Conservation (phyloP, 2,888 invertebrate genomes). For the Ectropis crepuscularia region DNA sequence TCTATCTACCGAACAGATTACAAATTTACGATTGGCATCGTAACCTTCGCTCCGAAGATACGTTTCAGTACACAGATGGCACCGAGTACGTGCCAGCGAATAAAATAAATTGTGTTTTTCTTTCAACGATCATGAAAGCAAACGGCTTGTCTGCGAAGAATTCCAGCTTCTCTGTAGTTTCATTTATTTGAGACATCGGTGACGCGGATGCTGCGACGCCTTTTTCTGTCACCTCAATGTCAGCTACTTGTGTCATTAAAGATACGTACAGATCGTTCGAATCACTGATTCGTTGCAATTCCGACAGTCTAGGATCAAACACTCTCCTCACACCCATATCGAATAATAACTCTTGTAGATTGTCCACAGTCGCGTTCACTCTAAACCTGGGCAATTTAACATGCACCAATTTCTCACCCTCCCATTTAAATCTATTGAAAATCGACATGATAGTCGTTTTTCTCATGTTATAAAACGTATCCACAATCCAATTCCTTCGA, state of each 20-base stretch:
- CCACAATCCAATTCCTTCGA: slow-evolving; percentile 45
- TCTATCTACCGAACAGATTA: background rate
- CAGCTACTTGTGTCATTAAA: slow-evolving; percentile 59
- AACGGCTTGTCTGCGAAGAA: slow-evolving; percentile 65
- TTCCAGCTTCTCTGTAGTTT: slow-evolving; percentile 30
- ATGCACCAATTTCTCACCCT: slow-evolving; percentile 49
- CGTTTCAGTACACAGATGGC: slow-evolving; percentile 52
- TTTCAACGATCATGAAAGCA: slow-evolving; percentile 64
- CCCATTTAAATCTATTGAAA: slow-evolving; percentile 52
- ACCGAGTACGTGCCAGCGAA: slow-evolving; percentile 65
- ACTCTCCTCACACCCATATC: slow-evolving; percentile 70
- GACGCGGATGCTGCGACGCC: slow-evolving; percentile 50
- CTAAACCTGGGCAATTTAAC: slow-evolving; percentile 66
- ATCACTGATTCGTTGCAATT: slow-evolving; percentile 61
- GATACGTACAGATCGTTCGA: slow-evolving; percentile 56
- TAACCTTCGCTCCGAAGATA: slow-evolving; percentile 13
- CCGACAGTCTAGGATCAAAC: slow-evolving; percentile 60
- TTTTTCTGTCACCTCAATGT: slow-evolving; percentile 62
- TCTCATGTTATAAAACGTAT: slow-evolving; percentile 60
- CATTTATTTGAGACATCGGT: slow-evolving; percentile 46
- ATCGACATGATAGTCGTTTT: slow-evolving; percentile 56
- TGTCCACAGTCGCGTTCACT: slow-evolving; percentile 56
- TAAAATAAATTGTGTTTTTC: slow-evolving; percentile 60
- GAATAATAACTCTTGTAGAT: slow-evolving; percentile 61
- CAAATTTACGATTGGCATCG: slow-evolving; percentile 3